Evolutionary conservation across 2,113 vertebrate species (phyloP), one percentile per base, ranked within the genome.

Genomic region (Limanda limanda): DNA sequence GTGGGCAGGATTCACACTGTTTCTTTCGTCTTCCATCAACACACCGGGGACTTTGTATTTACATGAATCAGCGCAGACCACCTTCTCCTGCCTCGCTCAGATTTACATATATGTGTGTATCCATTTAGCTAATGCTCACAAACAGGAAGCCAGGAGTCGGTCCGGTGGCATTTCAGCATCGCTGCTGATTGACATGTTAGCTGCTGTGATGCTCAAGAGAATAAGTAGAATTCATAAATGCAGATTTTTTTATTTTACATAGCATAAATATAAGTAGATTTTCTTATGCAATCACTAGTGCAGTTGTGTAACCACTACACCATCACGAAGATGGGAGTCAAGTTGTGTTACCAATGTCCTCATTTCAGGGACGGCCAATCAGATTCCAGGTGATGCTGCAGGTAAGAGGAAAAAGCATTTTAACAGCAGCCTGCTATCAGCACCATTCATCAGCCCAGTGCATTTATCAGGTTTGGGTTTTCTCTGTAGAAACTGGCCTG

Each of bases 11-110:
- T 83, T 71, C 14, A 4, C 60, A 77, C 48, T 24, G 62, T 51
- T 25, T 18, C 1, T 47, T 68, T 6, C 3, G 3, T 51, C 67
- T 45, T 69, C 68, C 73, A 48, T 76, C 71, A 45, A 56, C 75
- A 48, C 64, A 78, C 54, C 58, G 40, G 21, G 31, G 57, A 69
- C 42, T 25, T 68, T 56, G 51, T 66, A 65, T 76, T 76, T 80
- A 76, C 67, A 68, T 74, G 24, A 15, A 37, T 57, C 10, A 4
- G 24, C 11, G 6, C n/a, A 61, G 20, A 61, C 47, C 67, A 55
- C 54, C 72, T 25, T 25, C 68, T 42, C 20, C 47, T 60, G 14
- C 56, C 55, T 71, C 35, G 40, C 48, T 81, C 14, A 71, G 2
- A 82, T 86, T 78, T 61, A 35, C n/a, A 76, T 64, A 25, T 27